Evolutionary conservation across 35 echinoderm and acorn worm genomes (phyloP).

Genomic region (Diadema setosum): DNA sequence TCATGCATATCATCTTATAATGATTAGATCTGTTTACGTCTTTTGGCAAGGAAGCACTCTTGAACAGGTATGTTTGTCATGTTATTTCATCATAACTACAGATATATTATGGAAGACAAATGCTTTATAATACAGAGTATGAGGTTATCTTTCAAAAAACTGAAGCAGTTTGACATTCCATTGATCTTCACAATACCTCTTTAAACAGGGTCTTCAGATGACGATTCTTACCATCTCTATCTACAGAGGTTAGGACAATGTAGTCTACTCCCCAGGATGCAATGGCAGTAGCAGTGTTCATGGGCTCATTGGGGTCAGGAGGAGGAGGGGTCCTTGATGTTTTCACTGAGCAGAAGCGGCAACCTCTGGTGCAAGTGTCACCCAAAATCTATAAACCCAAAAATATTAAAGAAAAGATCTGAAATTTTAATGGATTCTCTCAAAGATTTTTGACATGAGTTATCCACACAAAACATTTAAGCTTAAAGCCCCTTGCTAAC

Average conservation of each 20-base stretch:
- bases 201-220: no score
- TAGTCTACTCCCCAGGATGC: conserved; percentile 94
- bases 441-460: not conserved
- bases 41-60: no score
- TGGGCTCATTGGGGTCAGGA: conserved; percentile 91
- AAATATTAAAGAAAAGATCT: not conserved
- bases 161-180: not conserved
- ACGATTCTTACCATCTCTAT: conserved; percentile 89
- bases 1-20: no score
- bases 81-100: no score
- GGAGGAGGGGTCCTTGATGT: conserved; percentile 83
- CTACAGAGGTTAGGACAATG: conserved; percentile 96
- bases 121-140: no score
- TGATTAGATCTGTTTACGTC: no score
- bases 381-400: conserved; percentile 93
- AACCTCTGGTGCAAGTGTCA: conserved; percentile 96
- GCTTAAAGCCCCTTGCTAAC: not conserved
- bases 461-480: not conserved
- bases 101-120: no score
- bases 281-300: conserved; percentile 92
- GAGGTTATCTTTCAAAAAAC: no score
- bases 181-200: not conserved
- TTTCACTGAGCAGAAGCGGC: conserved; percentile 96
- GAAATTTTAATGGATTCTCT: not conserved
- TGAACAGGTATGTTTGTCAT: no score